Evolutionary conservation across 2,888 invertebrate genomes (phyloP).

Genomic region (Tineola bisselliella): DNA sequence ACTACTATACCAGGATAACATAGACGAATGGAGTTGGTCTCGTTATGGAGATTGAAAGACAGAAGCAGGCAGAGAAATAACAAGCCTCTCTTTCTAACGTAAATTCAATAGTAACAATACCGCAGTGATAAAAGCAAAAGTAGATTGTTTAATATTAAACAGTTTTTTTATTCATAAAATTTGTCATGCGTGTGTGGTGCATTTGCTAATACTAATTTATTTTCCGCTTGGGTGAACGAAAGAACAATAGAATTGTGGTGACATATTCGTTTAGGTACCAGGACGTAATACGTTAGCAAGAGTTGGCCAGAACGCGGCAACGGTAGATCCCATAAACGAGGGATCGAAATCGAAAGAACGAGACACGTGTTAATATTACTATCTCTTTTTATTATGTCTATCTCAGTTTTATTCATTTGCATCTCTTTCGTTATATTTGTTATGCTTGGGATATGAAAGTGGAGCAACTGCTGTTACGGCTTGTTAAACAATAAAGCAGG

Average conservation of each 20-base stretch:
- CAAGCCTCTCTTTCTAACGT: background rate
- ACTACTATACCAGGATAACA: slow-evolving; percentile 18
- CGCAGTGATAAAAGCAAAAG: too few relatives aligned
- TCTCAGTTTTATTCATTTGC: background rate
- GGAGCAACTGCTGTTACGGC: background rate
- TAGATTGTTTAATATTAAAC: too few relatives aligned
- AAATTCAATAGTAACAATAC: background rate
- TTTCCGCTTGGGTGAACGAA: slow-evolving; percentile 3
- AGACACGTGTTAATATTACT: background rate
- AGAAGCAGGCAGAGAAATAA: background rate
- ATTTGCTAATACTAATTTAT: background rate
- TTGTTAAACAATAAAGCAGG: background rate
- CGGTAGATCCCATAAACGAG: background rate
- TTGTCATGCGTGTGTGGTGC: too few relatives aligned
- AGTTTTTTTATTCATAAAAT: too few relatives aligned
- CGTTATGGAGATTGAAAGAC: background rate
- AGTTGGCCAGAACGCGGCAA: slow-evolving; percentile 8
- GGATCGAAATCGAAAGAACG: background rate
- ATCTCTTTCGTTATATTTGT: background rate
- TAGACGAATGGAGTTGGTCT: slow-evolving; percentile 3
- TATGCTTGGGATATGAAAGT: background rate
- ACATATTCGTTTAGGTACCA: slow-evolving; percentile 26
- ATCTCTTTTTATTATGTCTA: background rate
- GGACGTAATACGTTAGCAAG: slow-evolving; percentile 21
- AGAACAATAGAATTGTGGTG: slow-evolving; percentile 24